Evolutionary conservation across 2,113 vertebrate species (phyloP).

Genomic region (Cichladusa arquata): DNA sequence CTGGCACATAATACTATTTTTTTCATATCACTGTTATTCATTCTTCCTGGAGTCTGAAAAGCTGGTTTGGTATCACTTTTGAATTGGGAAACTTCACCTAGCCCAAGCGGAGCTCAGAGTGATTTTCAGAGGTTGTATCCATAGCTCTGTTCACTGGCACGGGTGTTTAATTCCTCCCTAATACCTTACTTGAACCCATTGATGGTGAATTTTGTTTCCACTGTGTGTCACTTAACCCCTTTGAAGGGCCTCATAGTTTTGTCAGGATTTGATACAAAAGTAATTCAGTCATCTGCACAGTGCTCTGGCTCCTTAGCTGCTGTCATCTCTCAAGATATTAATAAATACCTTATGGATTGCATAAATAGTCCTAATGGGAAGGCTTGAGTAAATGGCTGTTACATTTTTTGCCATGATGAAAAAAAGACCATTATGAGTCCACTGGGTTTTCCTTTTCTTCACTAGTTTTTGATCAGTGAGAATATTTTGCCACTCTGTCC

Average conservation of each 20-base stretch:
- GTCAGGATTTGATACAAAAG: neutral
- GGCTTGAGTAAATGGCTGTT: neutral
- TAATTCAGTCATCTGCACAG: neutral
- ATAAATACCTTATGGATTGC: neutral
- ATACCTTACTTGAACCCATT: neutral
- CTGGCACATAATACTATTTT: neutral
- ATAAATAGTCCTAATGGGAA: neutral
- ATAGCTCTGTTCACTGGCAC: neutral
- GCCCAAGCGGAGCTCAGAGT: neutral
- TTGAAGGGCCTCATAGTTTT: neutral
- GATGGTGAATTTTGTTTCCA: neutral
- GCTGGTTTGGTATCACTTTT: neutral
- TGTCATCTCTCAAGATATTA: neutral
- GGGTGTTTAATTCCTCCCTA: neutral
- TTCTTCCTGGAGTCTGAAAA: neutral
- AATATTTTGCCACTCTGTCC: neutral
- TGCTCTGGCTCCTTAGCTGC: neutral
- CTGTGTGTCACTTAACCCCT: neutral
- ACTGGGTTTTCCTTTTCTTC: neutral
- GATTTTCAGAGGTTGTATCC: neutral
- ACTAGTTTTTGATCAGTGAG: neutral
- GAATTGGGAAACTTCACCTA: rapidly evolving
- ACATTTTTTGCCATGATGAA: neutral
- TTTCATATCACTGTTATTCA: neutral
- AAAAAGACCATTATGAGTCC: neutral